Evolutionary conservation across 2,888 invertebrate genomes (phyloP).

Genomic region (Glyphotaelius pellucidus): DNA sequence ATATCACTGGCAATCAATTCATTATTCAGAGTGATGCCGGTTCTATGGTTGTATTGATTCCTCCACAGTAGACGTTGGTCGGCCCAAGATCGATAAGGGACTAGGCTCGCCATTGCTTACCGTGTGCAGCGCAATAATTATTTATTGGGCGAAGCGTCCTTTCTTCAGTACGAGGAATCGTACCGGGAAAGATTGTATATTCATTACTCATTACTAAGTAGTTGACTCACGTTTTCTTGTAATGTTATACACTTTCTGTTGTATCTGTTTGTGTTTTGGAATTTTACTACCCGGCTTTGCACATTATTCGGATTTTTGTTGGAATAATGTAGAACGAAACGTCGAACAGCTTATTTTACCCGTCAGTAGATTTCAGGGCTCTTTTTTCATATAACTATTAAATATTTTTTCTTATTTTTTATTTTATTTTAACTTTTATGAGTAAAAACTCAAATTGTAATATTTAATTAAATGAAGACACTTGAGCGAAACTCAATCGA

Average conservation of each 20-base stretch:
- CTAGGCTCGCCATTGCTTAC: background rate
- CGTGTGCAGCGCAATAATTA: background rate
- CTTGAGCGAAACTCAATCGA: too few relatives aligned
- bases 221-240: background rate
- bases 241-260: background rate
- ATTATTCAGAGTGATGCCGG: background rate
- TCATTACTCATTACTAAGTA: background rate
- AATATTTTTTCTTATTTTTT: too few relatives aligned
- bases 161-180: background rate
- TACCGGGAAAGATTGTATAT: background rate
- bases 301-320: too few relatives aligned
- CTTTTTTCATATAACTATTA: too few relatives aligned
- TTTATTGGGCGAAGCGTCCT: background rate
- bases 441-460: too few relatives aligned
- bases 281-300: background rate
- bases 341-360: too few relatives aligned
- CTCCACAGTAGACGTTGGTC: background rate
- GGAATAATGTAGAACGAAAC: too few relatives aligned
- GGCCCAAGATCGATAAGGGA: background rate
- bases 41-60: background rate
- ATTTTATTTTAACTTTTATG: too few relatives aligned
- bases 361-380: too few relatives aligned
- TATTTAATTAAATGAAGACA: too few relatives aligned
- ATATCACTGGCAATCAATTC: background rate
- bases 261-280: background rate